These are phyloP conservation scores for Trididemnum nubilum DNA, from an alignment of 23 tunicate species.

Conservation along the genomic window DNA sequence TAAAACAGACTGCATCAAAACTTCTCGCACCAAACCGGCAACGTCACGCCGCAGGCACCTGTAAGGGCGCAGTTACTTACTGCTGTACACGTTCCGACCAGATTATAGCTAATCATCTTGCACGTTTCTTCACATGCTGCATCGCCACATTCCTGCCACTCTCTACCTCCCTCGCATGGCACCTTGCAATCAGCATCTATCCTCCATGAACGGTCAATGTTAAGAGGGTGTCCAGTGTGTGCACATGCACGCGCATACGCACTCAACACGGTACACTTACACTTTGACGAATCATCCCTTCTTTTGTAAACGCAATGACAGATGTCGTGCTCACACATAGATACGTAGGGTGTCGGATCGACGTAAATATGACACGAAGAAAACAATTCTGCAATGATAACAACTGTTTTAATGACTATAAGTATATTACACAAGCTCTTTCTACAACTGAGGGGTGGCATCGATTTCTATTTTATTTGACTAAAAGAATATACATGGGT, in stretches of 20 bases:
- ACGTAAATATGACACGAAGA: slow-evolving; percentile 37
- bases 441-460: no score
- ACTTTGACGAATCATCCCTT: background rate
- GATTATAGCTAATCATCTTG: slow-evolving; percentile 26
- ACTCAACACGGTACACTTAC: slow-evolving; percentile 63
- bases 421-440: no score
- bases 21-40: no score
- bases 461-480: no score
- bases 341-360: slow-evolving; percentile 39
- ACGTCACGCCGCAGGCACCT: no score
- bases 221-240: background rate
- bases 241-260: slow-evolving; percentile 70
- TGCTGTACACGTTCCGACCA: background rate
- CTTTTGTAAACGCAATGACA: slow-evolving; percentile 66
- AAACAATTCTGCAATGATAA: background rate
- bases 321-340: slow-evolving; percentile 74
- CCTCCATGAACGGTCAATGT: slow-evolving; percentile 49
- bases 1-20: no score
- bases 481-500: no score
- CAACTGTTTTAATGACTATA: no score
- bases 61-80: no score
- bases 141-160: slow-evolving; percentile 48
- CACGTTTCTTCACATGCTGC: slow-evolving; percentile 64
- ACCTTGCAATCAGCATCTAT: slow-evolving; percentile 29
- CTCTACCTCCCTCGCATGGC: slow-evolving; percentile 50